A percentile compares a stretch with the other conserved stretches of the same genome.
phyloP scores from a whole-genome alignment of 2,888 invertebrate species.

The Lepas anatifera region DNA sequence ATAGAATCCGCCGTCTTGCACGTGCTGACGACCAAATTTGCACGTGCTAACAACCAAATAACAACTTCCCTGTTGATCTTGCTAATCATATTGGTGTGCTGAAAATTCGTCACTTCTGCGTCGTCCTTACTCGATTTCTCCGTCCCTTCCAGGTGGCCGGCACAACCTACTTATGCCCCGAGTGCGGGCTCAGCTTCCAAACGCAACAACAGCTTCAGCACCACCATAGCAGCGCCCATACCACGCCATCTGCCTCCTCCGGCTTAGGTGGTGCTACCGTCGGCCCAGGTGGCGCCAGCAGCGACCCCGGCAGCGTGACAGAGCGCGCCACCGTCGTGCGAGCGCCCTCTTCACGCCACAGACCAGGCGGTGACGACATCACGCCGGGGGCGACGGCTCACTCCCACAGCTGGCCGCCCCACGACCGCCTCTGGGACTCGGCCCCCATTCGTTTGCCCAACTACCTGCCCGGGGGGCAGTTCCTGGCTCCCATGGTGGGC shows the following conservation, averaged over 20 bases:
- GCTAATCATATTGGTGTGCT: too few relatives aligned
- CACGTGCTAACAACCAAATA: too few relatives aligned
- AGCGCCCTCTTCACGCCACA: neutral
- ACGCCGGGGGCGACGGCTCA: neutral
- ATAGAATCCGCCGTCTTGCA: too few relatives aligned
- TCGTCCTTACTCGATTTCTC: too few relatives aligned
- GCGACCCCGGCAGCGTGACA: neutral
- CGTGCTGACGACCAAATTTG: too few relatives aligned
- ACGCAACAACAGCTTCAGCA: neutral
- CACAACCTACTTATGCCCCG: neutral
- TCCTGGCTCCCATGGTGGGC: neutral
- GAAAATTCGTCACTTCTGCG: too few relatives aligned
- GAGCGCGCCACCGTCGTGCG: neutral
- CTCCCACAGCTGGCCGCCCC: constrained; percentile 4
- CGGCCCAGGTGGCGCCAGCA: neutral
- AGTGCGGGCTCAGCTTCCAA: neutral
- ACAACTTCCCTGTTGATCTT: too few relatives aligned
- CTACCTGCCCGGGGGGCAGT: neutral
- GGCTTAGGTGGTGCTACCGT: too few relatives aligned
- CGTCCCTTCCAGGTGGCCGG: neutral
- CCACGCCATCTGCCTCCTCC: too few relatives aligned
- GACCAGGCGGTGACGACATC: neutral
- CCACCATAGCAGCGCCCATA: neutral
- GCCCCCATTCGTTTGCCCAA: neutral
- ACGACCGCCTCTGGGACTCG: neutral